Evolutionary conservation across 2,797 vertebrate species (phyloP), one percentile per base, ranked within the genome.

Genomic region (Picus viridis): DNA sequence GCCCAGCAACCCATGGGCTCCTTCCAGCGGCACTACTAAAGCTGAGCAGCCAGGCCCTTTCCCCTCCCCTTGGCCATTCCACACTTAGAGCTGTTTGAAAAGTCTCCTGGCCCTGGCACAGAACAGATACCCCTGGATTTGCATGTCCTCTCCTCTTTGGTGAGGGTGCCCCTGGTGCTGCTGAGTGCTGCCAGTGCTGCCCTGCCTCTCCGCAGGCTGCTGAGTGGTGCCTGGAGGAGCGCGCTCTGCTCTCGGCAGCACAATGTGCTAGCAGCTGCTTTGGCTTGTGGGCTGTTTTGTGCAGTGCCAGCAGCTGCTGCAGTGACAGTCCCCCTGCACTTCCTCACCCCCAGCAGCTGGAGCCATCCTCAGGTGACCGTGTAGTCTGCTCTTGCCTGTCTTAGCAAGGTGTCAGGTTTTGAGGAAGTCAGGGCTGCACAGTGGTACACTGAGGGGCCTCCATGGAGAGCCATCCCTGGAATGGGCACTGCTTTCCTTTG

Each of bases 21-120:
- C 88, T 99, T 99, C 82, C 98, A 99, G 78, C 98, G 98, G 85
- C 99, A 99, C 97, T 99, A 99, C 97, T 98, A 96, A 97, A 71
- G 88, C 91, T 59, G 56, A 34, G 82, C 58, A 74, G 61, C 54
- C 47, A 29, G 32, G 79, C 77, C 93, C 43, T 12, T 53, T 58
- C 58, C 77, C 75, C 57, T 77, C 77, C 95, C 93, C 85, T 92
- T 90, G 91, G 92, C 94, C 90, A 94, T 96, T 92, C 90, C 95
- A 89, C 96, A 94, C 92, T 86, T 95, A 89, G 53, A 97, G 93
- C 91, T 96, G 89, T 94, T 93, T 86, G 92, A 94, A 86, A 75
- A 94, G 82, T 95, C 75, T 95, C 91, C 89, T 72, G 36, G 78
- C 73, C 69, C 53, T 88, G 27, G 73, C 86, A 30, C 2, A 17